Conservation (phyloP, 2,888 invertebrate species). For the Nemoura dubitans region DNA sequence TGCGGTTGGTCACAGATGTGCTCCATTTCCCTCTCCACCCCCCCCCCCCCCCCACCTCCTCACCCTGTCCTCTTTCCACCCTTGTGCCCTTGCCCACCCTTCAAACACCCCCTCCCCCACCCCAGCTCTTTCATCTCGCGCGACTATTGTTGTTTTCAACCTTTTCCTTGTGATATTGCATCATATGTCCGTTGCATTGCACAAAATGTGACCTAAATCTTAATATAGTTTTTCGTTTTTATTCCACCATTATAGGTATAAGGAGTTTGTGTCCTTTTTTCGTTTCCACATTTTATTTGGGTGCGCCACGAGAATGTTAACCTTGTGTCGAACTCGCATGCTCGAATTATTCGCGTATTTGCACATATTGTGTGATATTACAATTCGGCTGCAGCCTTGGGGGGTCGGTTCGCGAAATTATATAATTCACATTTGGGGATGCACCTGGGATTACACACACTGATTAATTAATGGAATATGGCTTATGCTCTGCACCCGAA, state of each 20-base stretch:
- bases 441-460: no score
- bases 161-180: neutral
- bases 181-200: neutral
- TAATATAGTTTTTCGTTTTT: neutral
- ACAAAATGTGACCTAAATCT: neutral
- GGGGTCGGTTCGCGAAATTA: no score
- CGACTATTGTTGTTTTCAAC: conserved; percentile 5
- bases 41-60: neutral
- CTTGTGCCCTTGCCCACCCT: neutral
- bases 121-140: neutral
- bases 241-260: neutral
- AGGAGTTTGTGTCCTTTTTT: neutral
- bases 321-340: neutral
- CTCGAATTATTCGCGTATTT: neutral
- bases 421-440: no score
- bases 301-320: neutral
- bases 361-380: no score
- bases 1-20: conserved; percentile 35
- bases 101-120: neutral
- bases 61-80: neutral
- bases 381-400: no score
- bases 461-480: no score
- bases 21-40: neutral
- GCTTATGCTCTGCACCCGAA: no score
- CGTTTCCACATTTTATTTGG: neutral